Base-by-base conservation (phyloP, 1,140 invertebrate genomes). In the Aporrectodea caliginosa region DNA sequence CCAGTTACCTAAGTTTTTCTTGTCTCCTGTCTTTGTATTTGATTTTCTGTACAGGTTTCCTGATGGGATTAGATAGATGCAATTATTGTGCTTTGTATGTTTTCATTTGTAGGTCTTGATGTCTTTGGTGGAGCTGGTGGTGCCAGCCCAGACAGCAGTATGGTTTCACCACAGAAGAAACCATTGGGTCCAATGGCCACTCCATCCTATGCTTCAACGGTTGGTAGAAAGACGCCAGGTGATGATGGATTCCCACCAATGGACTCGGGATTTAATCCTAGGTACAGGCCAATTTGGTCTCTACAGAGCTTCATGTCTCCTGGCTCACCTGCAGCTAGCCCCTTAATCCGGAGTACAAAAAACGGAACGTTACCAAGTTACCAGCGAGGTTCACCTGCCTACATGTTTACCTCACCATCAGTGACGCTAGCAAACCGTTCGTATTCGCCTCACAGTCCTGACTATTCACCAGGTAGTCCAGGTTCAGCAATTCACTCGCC, bases 171-270 rank as follows among this genome's bases (percentile, higher is more conserved):
- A 32, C 92, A 93, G 35, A 95, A 96, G 92, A 99, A 97, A 0
- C 97, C 97, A 0, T 99, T 97, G 97, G 92, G 91, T 75, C 92
- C 92, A 80, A 22, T 93, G 80, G 92, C 93, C 16, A 99, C 97
- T 34, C 97, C 98, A 31, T 92, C 92, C 16, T 98, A 96, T 34
- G 86, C 86, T 32, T 91, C 92, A 80, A 90, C 95, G 83, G 93
- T 93, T 72, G 94, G 93, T 88, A 95, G 94, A 75, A 98, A 98
- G 95, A 98, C 97, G 6, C 96, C 97, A 0, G 95, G 95, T 73
- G 95, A 93, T 30, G 95, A 96, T 1, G 95, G 95, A 33, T 99
- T 99, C 88, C 99, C 98, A 27, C 98, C 98, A 1, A 88, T 85
- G 81, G 87, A 88, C 77, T 85, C 84, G 82, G 86, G 86, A 27